phyloP scores from a whole-genome alignment of 1,140 invertebrate species.

The Camponotus floridanus region DNA sequence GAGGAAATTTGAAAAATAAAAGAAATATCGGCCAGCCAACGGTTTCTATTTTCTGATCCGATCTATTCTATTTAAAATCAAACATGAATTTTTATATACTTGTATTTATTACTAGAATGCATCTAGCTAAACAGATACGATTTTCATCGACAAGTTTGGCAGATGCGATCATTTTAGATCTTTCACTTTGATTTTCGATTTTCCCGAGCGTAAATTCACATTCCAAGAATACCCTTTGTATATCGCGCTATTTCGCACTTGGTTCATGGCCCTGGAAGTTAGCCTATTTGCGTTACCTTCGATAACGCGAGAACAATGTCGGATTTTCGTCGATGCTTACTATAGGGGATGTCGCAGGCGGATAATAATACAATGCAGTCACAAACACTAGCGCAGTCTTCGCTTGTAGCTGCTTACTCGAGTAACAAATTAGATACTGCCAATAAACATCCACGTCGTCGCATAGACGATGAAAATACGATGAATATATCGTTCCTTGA shows the following conservation, averaged over 20 bases:
- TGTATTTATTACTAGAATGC: neutral
- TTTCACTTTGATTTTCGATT: constrained; percentile 18
- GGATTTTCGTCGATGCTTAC: constrained; percentile 66
- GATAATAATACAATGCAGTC: constrained; percentile 39
- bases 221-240: constrained; percentile 44
- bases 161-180: neutral
- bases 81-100: neutral
- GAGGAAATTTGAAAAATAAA: constrained; percentile 57
- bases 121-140: neutral
- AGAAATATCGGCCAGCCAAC: neutral
- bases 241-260: constrained; percentile 48
- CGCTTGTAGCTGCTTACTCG: constrained; percentile 8
- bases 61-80: too few species aligned
- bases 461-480: neutral
- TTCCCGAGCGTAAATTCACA: constrained; percentile 21
- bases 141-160: neutral
- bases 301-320: constrained; percentile 55
- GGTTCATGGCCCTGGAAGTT: constrained; percentile 65
- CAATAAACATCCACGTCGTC: constrained; percentile 35
- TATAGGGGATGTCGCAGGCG: constrained; percentile 31
- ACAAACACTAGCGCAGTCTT: constrained; percentile 23
- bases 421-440: constrained; percentile 34
- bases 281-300: constrained; percentile 57
- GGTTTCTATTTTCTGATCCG: neutral
- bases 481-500: neutral